Evolutionary conservation across 2,888 invertebrate species (phyloP), one percentile per base, ranked within the genome.

Genomic region (Ecliptopera silaceata): DNA sequence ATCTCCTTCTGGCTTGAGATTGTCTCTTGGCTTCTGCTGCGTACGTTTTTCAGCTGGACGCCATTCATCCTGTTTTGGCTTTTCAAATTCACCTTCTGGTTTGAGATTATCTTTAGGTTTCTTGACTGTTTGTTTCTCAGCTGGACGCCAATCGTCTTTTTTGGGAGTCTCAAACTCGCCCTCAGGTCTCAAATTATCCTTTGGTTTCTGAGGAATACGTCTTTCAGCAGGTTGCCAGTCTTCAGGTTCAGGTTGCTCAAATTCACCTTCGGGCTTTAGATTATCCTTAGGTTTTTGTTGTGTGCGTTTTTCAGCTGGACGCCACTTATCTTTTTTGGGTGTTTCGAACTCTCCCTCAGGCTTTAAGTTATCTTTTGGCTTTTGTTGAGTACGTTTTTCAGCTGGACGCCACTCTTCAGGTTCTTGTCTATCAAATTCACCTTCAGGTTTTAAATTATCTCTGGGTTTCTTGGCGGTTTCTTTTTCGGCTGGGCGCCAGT

Each of bases 281-380:
- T 94, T 94, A 60, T 88, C 94, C 65, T 90, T 79, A 0, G 93
- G 95, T 65, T 91, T 94, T 63, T 80, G 82, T 83, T n/a, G 84
- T 84, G 18, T 84, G 90, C 86, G 88, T 32, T 92, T 74, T 64
- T 90, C 92, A 10, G 82, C 86, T 20, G 87, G 87, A 56, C 76
- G 76, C 74, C 86, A 84, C 59, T 83, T 74, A 2, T 72, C 79
- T 13, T 34, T 34, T 34, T 34, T 34, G 6, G 34, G 34, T 13
- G 13, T 34, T 13, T 41, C 41, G 22, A 41, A 39, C 5, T 39
- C 39, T n/a, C 93, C 93, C 74, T 94, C 94, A 0, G 92, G 91
- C 41, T 80, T 80, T 0, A 94, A 69, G 65, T 94, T 94, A 58
- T 77, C 77, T 36, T 66, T 38, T 0, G 76, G 77, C 58, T 70